These are phyloP conservation scores for Kryptolebias marmoratus DNA, from an alignment of 2,113 vertebrate genomes.

Conservation along the genomic window DNA sequence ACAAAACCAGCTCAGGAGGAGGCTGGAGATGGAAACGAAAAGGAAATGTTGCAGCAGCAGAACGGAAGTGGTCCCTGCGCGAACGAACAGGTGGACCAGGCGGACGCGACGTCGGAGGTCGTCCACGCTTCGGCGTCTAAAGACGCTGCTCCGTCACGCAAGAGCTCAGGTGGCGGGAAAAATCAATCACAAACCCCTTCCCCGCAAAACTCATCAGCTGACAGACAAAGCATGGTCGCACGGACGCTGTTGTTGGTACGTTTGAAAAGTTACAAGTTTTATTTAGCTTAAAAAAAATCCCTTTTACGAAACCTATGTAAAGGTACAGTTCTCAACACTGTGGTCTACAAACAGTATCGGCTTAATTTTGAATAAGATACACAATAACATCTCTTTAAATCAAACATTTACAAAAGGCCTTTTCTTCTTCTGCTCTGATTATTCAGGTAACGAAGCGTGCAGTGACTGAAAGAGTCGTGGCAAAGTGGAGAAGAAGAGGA, in stretches of 20 bases:
- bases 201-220: conserved; percentile 42
- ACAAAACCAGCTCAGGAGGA: conserved; percentile 18
- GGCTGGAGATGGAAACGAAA: conserved; percentile 45
- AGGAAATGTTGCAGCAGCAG: conserved; percentile 47
- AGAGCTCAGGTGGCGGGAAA: conserved; percentile 13
- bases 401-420: background rate
- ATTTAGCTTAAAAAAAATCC: no score
- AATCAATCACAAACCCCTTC: conserved; percentile 44
- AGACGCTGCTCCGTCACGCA: conserved; percentile 8
- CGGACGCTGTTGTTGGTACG: conserved; percentile 60
- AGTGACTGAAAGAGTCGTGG: conserved; percentile 79
- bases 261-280: background rate
- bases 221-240: conserved; percentile 57
- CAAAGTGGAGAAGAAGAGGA: conserved; percentile 84
- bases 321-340: background rate
- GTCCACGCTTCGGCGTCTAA: conserved; percentile 53
- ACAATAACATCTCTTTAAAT: no score
- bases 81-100: background rate
- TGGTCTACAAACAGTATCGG: background rate
- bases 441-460: conserved; percentile 79
- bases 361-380: no score
- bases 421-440: background rate
- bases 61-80: conserved; percentile 47
- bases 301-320: no score
- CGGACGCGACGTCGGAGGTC: conserved; percentile 31